Evolutionary conservation across 1,140 invertebrate genomes (phyloP).

Genomic region (Drosophila trapezifrons): DNA sequence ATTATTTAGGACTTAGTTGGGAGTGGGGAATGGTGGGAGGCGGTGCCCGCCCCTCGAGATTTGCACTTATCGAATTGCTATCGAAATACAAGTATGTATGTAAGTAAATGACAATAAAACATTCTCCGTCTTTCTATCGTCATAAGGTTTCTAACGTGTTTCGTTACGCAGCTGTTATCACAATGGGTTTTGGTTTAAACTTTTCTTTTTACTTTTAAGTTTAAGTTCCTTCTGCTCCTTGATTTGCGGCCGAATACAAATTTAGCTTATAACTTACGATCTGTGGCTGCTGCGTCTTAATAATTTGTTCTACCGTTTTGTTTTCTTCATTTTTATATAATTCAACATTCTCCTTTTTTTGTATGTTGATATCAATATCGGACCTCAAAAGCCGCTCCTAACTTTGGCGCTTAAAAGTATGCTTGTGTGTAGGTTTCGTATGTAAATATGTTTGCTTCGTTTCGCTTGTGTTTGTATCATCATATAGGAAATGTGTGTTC

Average conservation of each 20-base stretch:
- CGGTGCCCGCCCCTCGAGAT: constrained; percentile 13
- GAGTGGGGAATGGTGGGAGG: neutral
- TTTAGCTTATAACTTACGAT: constrained; percentile 61
- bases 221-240: constrained; percentile 27
- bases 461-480: constrained; percentile 23
- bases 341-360: constrained; percentile 20
- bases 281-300: constrained; percentile 43
- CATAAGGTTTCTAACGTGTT: constrained; percentile 41
- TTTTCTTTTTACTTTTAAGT: constrained; percentile 24
- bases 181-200: constrained; percentile 64
- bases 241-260: constrained; percentile 38
- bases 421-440: constrained; percentile 34
- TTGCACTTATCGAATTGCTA: constrained; percentile 41
- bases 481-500: constrained; percentile 29
- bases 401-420: constrained; percentile 69
- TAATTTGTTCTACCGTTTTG: constrained; percentile 25
- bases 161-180: constrained; percentile 58
- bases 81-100: constrained; percentile 58
- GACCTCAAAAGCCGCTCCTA: constrained; percentile 54
- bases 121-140: constrained; percentile 22
- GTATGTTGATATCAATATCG: constrained; percentile 12
- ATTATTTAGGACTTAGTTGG: constrained; percentile 35
- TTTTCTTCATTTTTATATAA: constrained; percentile 17
- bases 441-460: constrained; percentile 16
- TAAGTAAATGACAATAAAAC: constrained; percentile 55